Conservation (phyloP, 2,797 vertebrate species). For the Falco peregrinus region DNA sequence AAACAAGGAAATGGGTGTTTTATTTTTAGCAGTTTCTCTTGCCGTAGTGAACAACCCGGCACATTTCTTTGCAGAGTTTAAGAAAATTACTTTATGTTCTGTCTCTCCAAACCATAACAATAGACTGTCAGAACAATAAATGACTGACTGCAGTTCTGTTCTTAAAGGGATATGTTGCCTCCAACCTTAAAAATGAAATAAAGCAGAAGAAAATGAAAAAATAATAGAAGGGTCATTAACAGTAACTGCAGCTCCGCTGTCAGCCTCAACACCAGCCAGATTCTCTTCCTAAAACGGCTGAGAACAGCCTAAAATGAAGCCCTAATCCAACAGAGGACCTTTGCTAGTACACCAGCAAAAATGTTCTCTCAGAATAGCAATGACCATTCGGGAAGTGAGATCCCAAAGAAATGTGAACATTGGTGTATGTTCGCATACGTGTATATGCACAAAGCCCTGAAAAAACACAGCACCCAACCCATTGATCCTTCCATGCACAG, state of each 20-base stretch:
- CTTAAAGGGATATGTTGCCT: not conserved
- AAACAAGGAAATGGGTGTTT: not conserved
- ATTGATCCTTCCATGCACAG: not conserved
- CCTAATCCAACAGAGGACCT: not conserved
- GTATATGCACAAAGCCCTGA: not conserved
- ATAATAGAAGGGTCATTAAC: not conserved
- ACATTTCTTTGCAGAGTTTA: not conserved
- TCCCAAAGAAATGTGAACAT: not conserved
- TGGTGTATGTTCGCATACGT: fast-evolving
- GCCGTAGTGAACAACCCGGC: not conserved
- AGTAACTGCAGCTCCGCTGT: not conserved
- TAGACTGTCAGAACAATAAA: not conserved
- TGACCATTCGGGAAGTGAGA: not conserved
- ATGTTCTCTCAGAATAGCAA: not conserved
- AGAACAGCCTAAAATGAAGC: not conserved
- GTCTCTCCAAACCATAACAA: not conserved
- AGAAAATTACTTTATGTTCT: not conserved
- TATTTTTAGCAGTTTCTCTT: not conserved
- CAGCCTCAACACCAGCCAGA: not conserved
- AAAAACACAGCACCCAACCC: fast-evolving
- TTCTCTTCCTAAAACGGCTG: not conserved
- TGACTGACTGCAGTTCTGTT: not conserved
- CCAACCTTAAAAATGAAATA: not conserved
- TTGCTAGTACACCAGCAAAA: not conserved
- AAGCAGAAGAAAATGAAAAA: not conserved